phyloP scores from a whole-genome alignment of 30 jellyfish, hydroid and myxozoan species.

The Hydractinia echinata region DNA sequence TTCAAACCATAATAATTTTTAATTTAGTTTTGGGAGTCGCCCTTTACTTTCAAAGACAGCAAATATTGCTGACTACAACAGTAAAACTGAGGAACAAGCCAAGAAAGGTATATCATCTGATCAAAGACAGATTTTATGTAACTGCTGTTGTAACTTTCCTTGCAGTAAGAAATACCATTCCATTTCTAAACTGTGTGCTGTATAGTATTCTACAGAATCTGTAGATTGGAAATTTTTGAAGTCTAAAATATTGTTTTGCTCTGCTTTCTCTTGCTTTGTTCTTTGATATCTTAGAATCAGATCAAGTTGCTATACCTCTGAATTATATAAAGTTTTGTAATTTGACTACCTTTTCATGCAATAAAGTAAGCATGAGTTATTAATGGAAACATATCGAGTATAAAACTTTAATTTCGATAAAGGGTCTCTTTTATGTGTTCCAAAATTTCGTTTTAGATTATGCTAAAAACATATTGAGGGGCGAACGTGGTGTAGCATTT shows the following conservation, averaged over 20 bases:
- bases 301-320: no score
- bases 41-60: conserved; percentile 41
- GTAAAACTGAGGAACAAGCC: conserved; percentile 28
- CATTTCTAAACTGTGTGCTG: background rate
- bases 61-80: conserved; percentile 31
- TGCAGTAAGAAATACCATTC: background rate
- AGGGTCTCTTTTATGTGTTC: background rate
- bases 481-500: conserved; percentile 74
- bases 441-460: background rate
- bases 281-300: no score
- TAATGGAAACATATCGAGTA: no score
- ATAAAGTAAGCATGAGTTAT: no score
- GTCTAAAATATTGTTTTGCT: no score
- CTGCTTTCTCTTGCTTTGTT: no score
- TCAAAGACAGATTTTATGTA: background rate
- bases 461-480: conserved; percentile 24
- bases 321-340: no score
- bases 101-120: conserved; percentile 12
- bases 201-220: no score
- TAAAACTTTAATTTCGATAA: background rate
- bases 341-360: no score
- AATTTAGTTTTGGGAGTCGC: background rate
- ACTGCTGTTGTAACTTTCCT: background rate
- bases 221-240: no score
- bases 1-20: no score